Percentiles rank a stretch among this genome's conserved stretches.
Conservation (phyloP, 2,888 invertebrate genomes). For the Poecilus cupreus region DNA sequence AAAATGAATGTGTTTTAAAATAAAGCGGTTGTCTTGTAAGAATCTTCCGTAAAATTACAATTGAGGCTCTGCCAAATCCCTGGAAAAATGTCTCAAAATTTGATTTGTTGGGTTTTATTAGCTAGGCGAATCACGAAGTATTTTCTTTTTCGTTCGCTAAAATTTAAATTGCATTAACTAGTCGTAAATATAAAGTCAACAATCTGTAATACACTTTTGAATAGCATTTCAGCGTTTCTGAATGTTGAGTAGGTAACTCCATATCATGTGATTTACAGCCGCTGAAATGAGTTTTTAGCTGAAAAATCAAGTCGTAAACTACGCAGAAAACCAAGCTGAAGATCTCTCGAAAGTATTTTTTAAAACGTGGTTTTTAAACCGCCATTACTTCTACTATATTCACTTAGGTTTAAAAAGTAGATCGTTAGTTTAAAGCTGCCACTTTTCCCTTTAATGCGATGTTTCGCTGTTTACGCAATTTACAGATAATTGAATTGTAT, state of each 20-base stretch:
- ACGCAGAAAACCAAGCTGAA: too few relatives aligned
- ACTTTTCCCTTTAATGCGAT: too few relatives aligned
- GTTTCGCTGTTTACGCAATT: background rate
- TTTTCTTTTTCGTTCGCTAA: background rate
- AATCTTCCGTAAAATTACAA: background rate
- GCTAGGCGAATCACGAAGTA: background rate
- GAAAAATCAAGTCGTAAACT: too few relatives aligned
- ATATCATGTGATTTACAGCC: constrained; percentile 10
- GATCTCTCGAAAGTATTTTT: too few relatives aligned
- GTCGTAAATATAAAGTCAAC: constrained; percentile 8
- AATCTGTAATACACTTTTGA: constrained; percentile 12
- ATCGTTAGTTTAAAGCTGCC: too few relatives aligned
- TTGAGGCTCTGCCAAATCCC: background rate
- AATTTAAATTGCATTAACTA: constrained; percentile 9
- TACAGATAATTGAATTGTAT: too few relatives aligned
- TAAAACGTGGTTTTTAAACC: too few relatives aligned
- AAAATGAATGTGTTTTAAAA: background rate
- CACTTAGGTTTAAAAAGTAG: too few relatives aligned
- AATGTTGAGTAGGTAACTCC: background rate
- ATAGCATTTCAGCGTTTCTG: constrained; percentile 1
- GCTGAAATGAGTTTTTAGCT: constrained; percentile 30
- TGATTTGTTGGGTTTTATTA: background rate
- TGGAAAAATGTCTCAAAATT: background rate
- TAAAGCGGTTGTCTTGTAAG: background rate
- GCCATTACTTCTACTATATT: too few relatives aligned